Evolutionary conservation across 2,888 invertebrate species (phyloP).

Genomic region (Trisateles emortualis): DNA sequence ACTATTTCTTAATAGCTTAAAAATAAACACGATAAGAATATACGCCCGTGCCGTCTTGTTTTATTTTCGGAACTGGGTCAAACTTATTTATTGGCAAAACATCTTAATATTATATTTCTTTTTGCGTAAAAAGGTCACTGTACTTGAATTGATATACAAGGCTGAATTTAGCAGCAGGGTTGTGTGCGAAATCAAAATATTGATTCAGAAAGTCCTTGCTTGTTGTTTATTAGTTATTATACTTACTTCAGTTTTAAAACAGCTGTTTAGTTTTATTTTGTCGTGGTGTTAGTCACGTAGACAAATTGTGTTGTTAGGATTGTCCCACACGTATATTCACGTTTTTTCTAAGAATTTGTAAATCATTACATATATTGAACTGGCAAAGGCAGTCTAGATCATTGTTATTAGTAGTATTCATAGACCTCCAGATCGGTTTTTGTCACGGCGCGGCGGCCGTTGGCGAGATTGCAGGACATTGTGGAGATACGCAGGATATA

Average conservation of each 20-base stretch:
- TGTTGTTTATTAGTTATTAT: constrained; percentile 23
- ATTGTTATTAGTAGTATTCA: no score
- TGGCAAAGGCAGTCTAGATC: no score
- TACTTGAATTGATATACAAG: constrained; percentile 37
- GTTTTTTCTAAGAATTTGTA: background rate
- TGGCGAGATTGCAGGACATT: no score
- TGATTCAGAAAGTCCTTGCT: constrained; percentile 20
- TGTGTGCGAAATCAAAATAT: constrained; percentile 13
- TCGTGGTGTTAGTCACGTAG: constrained; percentile 32
- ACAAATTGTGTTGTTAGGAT: background rate
- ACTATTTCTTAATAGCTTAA: background rate
- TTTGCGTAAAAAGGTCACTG: constrained; percentile 31
- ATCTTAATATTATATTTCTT: background rate
- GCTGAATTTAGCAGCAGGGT: constrained; percentile 45
- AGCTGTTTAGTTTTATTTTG: constrained; percentile 16
- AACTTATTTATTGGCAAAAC: constrained; percentile 10
- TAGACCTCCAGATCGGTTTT: no score
- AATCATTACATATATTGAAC: no score
- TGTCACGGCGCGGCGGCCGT: no score
- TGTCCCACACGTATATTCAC: background rate
- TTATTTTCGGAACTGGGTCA: constrained; percentile 27
- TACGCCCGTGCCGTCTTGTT: constrained; percentile 6
- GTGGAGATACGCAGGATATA: no score
- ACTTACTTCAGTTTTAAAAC: constrained; percentile 17
- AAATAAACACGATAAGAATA: constrained; percentile 9